A percentile compares a stretch with the other conserved stretches of the same genome.
These are phyloP conservation scores for Cherax destructor DNA, from an alignment of 1,140 invertebrate genomes.

Conservation along the genomic window DNA sequence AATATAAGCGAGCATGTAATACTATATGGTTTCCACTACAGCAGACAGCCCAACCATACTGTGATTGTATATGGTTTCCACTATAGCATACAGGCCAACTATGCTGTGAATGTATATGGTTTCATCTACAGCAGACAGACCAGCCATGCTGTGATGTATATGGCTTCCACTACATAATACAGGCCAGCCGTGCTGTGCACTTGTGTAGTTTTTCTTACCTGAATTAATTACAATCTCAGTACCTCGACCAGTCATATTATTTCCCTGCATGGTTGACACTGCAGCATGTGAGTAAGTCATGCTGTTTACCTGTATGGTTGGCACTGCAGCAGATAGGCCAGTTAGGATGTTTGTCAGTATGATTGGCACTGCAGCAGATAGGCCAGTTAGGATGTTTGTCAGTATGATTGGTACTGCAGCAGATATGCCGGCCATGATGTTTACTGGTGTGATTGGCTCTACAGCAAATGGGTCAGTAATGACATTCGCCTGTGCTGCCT, in stretches of 20 bases:
- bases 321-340: no score
- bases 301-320: background rate
- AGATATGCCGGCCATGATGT: background rate
- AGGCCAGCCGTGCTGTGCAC: background rate
- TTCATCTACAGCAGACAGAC: no score
- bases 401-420: background rate
- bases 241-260: background rate
- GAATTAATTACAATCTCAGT: background rate
- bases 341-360: no score
- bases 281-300: background rate
- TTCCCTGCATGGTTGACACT: background rate
- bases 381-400: no score
- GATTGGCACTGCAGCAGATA: no score
- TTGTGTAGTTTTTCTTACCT: no score
- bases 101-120: no score
- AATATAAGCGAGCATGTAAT: background rate
- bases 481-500: background rate
- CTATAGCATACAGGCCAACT: background rate
- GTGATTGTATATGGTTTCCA: background rate
- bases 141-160: no score
- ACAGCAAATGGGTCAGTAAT: background rate
- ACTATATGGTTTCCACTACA: no score
- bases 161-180: no score
- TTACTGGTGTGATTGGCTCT: background rate
- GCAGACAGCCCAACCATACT: no score